phyloP scores from a whole-genome alignment of 2,888 invertebrate species.

The Allygus modestus region DNA sequence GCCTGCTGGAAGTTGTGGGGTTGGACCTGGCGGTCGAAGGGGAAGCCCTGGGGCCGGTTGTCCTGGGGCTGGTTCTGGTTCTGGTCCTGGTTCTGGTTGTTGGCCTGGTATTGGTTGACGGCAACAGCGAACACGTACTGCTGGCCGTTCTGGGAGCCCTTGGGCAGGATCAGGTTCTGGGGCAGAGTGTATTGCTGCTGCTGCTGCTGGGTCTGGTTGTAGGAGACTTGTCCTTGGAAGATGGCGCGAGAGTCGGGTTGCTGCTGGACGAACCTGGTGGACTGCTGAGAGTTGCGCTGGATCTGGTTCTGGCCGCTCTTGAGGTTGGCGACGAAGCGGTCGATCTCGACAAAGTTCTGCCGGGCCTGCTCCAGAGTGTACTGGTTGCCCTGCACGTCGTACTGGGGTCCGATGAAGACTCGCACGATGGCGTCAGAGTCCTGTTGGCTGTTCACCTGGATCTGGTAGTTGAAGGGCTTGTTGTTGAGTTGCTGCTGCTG shows the following conservation, averaged over 20 bases:
- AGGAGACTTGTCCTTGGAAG: slow-evolving; percentile 19
- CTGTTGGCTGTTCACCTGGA: slow-evolving; percentile 79
- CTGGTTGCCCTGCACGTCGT: slow-evolving; percentile 79
- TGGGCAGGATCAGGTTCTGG: slow-evolving; percentile 69
- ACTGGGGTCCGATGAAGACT: slow-evolving; percentile 84
- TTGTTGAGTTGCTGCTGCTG: slow-evolving; percentile 82
- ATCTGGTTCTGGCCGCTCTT: slow-evolving; percentile 82
- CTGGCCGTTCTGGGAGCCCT: slow-evolving; percentile 67
- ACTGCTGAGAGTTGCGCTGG: slow-evolving; percentile 82
- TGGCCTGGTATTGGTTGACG: slow-evolving; percentile 74
- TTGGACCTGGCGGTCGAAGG: slow-evolving; percentile 82
- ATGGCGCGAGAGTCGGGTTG: slow-evolving; percentile 80
- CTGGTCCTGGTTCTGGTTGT: slow-evolving; percentile 75
- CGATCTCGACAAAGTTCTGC: slow-evolving; percentile 81
- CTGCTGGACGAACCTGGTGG: slow-evolving; percentile 81
- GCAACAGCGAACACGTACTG: slow-evolving; percentile 76
- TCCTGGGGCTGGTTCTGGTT: slow-evolving; percentile 78
- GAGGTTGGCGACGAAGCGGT: slow-evolving; percentile 80
- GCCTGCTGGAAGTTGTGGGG: slow-evolving; percentile 81
- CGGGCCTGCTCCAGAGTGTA: slow-evolving; percentile 73
- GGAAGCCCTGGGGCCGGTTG: slow-evolving; percentile 83
- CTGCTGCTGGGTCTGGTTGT: slow-evolving; percentile 49
- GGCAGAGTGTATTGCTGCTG: slow-evolving; percentile 68
- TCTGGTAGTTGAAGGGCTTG: slow-evolving; percentile 79
- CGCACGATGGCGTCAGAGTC: slow-evolving; percentile 80